A percentile compares a stretch with the other conserved stretches of the same genome.
Conservation (phyloP, 2,888 invertebrate species). For the Rhingia campestris region DNA sequence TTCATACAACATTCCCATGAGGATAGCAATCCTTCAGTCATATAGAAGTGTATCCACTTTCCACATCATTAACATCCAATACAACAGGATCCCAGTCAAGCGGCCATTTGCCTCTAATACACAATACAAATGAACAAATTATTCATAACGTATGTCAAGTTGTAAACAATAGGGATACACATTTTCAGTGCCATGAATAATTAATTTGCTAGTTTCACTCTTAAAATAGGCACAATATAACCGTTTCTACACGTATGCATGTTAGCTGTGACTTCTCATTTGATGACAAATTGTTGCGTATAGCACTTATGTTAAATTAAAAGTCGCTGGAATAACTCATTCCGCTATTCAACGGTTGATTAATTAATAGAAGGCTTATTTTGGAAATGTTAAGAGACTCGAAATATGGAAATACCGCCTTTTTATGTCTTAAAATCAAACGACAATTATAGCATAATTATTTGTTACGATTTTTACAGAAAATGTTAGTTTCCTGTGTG, state of each 20-base stretch:
- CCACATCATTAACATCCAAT: background rate
- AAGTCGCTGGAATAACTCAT: background rate
- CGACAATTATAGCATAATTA: constrained; percentile 36
- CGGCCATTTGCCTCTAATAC: background rate
- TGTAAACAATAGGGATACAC: background rate
- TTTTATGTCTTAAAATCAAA: constrained; percentile 31
- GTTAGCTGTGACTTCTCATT: background rate
- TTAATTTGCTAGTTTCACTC: constrained; percentile 12
- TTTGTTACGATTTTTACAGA: constrained; percentile 27
- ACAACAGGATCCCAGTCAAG: background rate
- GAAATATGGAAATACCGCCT: too few relatives aligned
- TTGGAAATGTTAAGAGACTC: constrained; percentile 21
- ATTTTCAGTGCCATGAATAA: constrained; percentile 4
- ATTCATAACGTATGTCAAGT: background rate
- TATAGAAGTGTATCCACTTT: background rate
- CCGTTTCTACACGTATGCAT: too few relatives aligned
- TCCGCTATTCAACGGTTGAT: background rate
- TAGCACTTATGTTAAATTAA: constrained; percentile 22
- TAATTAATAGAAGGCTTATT: background rate
- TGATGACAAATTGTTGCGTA: constrained; percentile 9
- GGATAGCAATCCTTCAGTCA: too few relatives aligned
- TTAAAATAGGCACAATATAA: too few relatives aligned
- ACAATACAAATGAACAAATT: constrained; percentile 12
- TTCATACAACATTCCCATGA: too few relatives aligned
- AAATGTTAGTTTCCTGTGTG: background rate